Evolutionary conservation across 2,113 vertebrate genomes (phyloP), one percentile per base, ranked within the genome.

Genomic region (Ptilorrhoa leucosticta): DNA sequence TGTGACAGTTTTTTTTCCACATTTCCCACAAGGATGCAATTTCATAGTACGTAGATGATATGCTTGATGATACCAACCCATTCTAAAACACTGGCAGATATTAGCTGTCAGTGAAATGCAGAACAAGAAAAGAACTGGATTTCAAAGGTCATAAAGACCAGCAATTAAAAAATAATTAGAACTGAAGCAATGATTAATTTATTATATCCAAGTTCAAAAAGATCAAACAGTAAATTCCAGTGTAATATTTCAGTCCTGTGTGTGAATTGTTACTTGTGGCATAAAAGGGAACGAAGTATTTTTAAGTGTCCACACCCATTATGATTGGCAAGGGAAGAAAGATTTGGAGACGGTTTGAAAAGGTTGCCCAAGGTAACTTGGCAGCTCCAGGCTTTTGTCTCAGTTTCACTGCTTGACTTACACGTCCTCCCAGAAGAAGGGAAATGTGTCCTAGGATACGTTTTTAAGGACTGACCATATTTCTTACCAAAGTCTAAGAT

Each of bases 341-440:
- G 95, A 72, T 76, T 92, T 91, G 71, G 88, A 94, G 84, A 54
- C 0, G 0, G 63, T 71, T 93, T 83, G 71, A 65, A 89, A 95
- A 89, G 78, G 89, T 95, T 95, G 89, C 93, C 96, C 83, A 90
- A 88, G 92, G 94, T 95, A 92, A 94, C 76, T 94, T 96, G 90
- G 95, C 91, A 94, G 64, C 81, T 85, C 53, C 26, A 64, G 42
- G 75, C 68, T 90, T 94, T 87, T 95, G 83, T 90, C 78, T 94
- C 69, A 35, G 56, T 83, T 90, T 80, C 80, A 73, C 37, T 73
- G 76, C 58, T 16, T 14, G 12, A 70, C 61, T 83, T 61, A 51
- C 10, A 2, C 4, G 1, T 20, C 40, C 40, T 91, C 35, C 45
- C 33, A 89, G 42, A 66, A 58, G 68, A 89, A 78, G 35, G 42